phyloP scores from a whole-genome alignment of 2,888 invertebrate species.

The Hololepta plana region DNA sequence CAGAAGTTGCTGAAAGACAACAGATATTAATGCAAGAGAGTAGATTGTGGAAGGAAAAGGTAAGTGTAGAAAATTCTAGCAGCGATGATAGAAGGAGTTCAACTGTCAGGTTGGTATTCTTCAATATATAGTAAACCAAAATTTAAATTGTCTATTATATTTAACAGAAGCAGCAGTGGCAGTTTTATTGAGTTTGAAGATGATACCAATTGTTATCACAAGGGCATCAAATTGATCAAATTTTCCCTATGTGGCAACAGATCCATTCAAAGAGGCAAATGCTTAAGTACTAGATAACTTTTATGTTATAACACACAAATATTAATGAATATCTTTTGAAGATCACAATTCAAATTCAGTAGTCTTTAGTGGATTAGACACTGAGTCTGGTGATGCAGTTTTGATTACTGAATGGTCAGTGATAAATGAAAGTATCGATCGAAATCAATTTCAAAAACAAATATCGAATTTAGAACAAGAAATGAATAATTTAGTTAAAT shows the following conservation, averaged over 20 bases:
- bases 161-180: conserved; percentile 4
- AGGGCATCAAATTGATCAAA: conserved; percentile 32
- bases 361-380: conserved; percentile 60
- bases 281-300: too few species aligned
- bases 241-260: conserved; percentile 36
- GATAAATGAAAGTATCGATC: conserved; percentile 21
- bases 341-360: conserved; percentile 58
- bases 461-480: conserved; percentile 60
- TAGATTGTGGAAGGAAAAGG: conserved; percentile 28
- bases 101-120: too few species aligned
- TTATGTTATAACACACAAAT: too few species aligned
- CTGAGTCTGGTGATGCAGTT: conserved; percentile 49
- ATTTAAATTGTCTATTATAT: background rate
- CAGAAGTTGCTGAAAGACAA: conserved; percentile 61
- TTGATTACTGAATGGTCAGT: conserved; percentile 63
- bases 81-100: conserved; percentile 12
- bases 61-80: conserved; percentile 16
- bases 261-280: conserved; percentile 55
- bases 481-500: conserved; percentile 45
- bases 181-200: conserved; percentile 39
- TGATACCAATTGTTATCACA: conserved; percentile 34
- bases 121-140: too few species aligned
- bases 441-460: conserved; percentile 33
- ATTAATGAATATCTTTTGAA: conserved; percentile 37
- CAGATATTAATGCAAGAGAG: conserved; percentile 56